These are phyloP conservation scores for Habrosyne pyritoides DNA, from an alignment of 2,888 invertebrate genomes.

Conservation along the genomic window DNA sequence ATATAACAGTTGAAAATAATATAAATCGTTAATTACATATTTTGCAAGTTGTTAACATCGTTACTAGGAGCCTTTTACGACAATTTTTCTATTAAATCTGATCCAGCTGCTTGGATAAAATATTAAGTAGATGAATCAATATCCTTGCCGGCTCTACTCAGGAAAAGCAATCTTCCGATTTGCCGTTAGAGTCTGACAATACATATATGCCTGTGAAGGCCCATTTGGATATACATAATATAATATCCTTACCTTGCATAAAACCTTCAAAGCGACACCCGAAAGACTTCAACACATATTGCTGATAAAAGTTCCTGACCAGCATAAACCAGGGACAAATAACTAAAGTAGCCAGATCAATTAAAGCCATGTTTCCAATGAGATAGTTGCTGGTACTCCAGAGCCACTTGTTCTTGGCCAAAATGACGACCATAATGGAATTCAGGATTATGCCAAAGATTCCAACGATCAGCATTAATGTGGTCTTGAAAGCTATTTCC, in stretches of 20 bases:
- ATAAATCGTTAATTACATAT: no score
- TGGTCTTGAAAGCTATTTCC: slow-evolving; percentile 85
- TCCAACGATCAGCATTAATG: slow-evolving; percentile 84
- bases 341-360: slow-evolving; percentile 86
- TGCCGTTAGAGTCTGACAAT: no score
- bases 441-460: slow-evolving; percentile 87
- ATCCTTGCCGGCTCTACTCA: no score
- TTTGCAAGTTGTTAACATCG: no score
- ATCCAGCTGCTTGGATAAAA: no score
- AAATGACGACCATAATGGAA: slow-evolving; percentile 84
- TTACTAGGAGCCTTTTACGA: no score
- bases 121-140: no score
- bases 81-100: no score
- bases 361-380: slow-evolving; percentile 89
- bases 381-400: slow-evolving; percentile 88
- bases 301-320: slow-evolving; percentile 89
- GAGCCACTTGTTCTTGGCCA: slow-evolving; percentile 85
- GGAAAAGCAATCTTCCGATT: no score
- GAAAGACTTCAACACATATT: slow-evolving; percentile 87
- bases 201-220: no score
- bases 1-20: no score
- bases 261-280: slow-evolving; percentile 92
- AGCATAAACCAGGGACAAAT: slow-evolving; percentile 91
- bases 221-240: background rate
- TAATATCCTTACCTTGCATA: slow-evolving; percentile 83